Percentiles rank a stretch among this genome's conserved stretches.
Evolutionary conservation across 2,888 invertebrate species (phyloP).

Genomic region (Agrotis puta): DNA sequence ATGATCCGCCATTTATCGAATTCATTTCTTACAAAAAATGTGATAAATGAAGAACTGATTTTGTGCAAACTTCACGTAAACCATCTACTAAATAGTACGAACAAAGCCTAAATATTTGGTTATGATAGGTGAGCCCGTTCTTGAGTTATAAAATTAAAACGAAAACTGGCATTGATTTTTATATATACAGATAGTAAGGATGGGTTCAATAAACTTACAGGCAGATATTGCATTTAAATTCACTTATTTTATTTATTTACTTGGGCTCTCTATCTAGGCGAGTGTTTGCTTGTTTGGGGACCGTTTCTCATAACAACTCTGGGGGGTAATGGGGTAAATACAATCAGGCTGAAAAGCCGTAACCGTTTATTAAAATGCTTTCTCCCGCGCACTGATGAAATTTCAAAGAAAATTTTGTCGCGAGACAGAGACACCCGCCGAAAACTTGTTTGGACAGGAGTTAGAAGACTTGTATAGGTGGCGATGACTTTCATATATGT

Average conservation of each 20-base stretch:
- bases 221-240: not conserved
- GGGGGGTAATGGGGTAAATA: not conserved
- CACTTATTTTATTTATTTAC: constrained; percentile 13
- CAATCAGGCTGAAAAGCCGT: not conserved
- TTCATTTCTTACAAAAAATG: no score
- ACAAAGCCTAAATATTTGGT: no score
- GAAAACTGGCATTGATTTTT: no score
- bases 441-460: not conserved
- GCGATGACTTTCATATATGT: no score
- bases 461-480: no score
- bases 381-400: not conserved
- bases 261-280: not conserved
- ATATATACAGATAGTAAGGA: no score
- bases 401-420: not conserved
- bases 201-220: constrained; percentile 5
- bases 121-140: no score
- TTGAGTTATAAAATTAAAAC: no score
- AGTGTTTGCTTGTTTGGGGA: constrained; percentile 12
- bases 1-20: no score
- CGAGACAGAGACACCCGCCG: not conserved
- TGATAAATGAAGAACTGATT: no score
- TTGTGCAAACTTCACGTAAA: no score
- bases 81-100: no score
- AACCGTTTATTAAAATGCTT: not conserved
- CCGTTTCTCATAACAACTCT: not conserved